Evolutionary conservation across 2,888 invertebrate species (phyloP).

Genomic region (Carpatolechia fugitivella): DNA sequence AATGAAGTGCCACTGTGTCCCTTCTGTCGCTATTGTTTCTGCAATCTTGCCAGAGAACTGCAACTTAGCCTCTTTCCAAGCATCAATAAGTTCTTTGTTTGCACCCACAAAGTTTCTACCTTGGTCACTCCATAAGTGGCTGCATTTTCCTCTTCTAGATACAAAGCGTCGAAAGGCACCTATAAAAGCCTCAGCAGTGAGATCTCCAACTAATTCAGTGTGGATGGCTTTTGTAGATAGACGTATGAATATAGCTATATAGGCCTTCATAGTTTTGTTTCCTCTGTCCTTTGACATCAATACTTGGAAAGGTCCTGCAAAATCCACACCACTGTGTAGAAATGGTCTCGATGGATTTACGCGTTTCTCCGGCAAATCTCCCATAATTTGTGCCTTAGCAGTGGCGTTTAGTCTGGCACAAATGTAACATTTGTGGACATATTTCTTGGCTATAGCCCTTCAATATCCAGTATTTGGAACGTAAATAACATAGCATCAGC

Average conservation of each 20-base stretch:
- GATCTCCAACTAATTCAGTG: slow-evolving; percentile 34
- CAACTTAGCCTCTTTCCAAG: slow-evolving; percentile 2
- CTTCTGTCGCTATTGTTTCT: slow-evolving; percentile 9
- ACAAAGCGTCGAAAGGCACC: slow-evolving; percentile 28
- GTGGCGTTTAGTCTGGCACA: slow-evolving; percentile 26
- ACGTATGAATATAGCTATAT: slow-evolving; percentile 30
- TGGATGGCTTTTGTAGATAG: slow-evolving; percentile 32
- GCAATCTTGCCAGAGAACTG: slow-evolving; percentile 21
- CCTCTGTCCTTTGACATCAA: slow-evolving; percentile 28
- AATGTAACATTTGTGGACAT: slow-evolving; percentile 25
- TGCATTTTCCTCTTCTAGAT: slow-evolving; percentile 26
- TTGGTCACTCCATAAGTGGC: slow-evolving; percentile 27
- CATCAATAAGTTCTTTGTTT: slow-evolving; percentile 18
- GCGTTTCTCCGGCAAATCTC: slow-evolving; percentile 26
- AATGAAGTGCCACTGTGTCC: slow-evolving; percentile 30
- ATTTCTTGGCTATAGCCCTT: slow-evolving; percentile 19
- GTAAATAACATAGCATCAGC: slow-evolving; percentile 26
- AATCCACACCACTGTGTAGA: slow-evolving; percentile 28
- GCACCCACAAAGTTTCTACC: slow-evolving; percentile 29
- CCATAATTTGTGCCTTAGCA: slow-evolving; percentile 27
- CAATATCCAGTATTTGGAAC: slow-evolving; percentile 31
- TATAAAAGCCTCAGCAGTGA: slow-evolving; percentile 32
- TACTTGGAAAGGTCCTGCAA: slow-evolving; percentile 28
- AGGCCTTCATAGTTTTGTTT: slow-evolving; percentile 25
- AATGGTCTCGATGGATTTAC: slow-evolving; percentile 28